Percentiles rank a stretch among this genome's conserved stretches.
Evolutionary conservation across 2,888 invertebrate species (phyloP).

Genomic region (Mythimna albipuncta): DNA sequence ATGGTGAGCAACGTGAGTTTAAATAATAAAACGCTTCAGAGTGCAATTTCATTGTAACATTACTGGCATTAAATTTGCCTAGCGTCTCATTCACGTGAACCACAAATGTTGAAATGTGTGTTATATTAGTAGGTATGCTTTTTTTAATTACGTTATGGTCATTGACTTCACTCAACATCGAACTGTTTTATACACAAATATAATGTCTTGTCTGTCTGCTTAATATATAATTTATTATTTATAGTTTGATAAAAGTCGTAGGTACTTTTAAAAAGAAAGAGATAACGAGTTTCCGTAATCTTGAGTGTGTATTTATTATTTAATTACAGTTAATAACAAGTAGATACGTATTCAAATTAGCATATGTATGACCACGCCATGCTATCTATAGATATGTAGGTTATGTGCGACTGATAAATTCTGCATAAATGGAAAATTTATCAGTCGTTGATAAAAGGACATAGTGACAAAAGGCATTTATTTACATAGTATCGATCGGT

Average conservation of each 20-base stretch:
- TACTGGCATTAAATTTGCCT: constrained; percentile 24
- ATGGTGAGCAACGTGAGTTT: constrained; percentile 64
- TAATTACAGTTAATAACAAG: constrained; percentile 20
- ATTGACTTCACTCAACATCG: constrained; percentile 20
- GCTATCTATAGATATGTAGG: constrained; percentile 16
- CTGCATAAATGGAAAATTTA: constrained; percentile 24
- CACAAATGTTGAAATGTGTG: constrained; percentile 4
- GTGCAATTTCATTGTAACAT: constrained; percentile 52
- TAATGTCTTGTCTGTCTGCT: background rate
- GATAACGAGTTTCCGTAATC: constrained; percentile 24
- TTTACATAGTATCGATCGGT: background rate
- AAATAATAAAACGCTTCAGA: constrained; percentile 45
- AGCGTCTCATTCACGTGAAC: constrained; percentile 25
- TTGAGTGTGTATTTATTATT: constrained; percentile 24
- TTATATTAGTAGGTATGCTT: constrained; percentile 2
- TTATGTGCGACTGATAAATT: too few species aligned
- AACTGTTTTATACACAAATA: background rate
- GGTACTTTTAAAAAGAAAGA: constrained; percentile 12
- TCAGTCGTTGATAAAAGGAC: constrained; percentile 10
- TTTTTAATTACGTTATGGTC: constrained; percentile 7
- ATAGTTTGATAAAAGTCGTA: constrained; percentile 6
- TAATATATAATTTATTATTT: too few species aligned
- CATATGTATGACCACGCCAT: background rate
- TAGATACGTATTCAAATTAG: constrained; percentile 21
- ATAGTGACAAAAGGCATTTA: background rate